Evolutionary conservation across 2,797 vertebrate species (phyloP).

Genomic region (Acanthopagrus latus): DNA sequence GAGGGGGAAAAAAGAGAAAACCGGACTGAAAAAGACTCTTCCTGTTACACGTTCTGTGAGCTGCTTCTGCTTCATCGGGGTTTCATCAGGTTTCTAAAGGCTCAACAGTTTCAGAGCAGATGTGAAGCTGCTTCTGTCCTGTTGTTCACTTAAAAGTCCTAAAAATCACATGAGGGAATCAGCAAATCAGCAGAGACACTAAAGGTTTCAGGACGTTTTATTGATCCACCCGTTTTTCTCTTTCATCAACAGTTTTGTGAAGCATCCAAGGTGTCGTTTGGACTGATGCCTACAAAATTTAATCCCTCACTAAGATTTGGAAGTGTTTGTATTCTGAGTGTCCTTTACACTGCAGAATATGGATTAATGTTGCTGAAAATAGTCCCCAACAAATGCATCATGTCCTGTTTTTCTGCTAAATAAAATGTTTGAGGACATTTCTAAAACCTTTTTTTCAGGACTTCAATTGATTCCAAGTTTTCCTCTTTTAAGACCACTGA

Average conservation of each 20-base stretch:
- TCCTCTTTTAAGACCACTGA: too few species aligned
- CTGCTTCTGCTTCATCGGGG: not conserved
- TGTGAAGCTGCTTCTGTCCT: not conserved
- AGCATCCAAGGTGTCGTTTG: not conserved
- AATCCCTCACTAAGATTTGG: not conserved
- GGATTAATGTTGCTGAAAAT: not conserved
- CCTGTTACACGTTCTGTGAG: slow-evolving; percentile 2
- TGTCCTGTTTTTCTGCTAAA: not conserved
- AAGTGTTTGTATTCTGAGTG: not conserved
- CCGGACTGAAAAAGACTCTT: not conserved
- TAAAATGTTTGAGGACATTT: too few species aligned
- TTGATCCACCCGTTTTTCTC: too few species aligned
- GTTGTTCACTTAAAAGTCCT: not conserved
- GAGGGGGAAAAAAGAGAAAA: not conserved
- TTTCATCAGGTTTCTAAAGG: not conserved
- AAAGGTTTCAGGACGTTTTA: not conserved
- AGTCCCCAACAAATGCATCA: not conserved
- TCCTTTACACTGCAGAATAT: not conserved
- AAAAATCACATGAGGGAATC: not conserved
- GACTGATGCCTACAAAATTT: not conserved
- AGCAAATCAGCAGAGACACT: not conserved
- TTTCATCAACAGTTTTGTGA: not conserved
- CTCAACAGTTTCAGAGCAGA: not conserved
- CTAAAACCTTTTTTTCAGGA: too few species aligned
- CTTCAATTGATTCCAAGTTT: too few species aligned